These are phyloP conservation scores for Carterocephalus palaemon DNA, from an alignment of 2,888 invertebrate species.

Conservation along the genomic window DNA sequence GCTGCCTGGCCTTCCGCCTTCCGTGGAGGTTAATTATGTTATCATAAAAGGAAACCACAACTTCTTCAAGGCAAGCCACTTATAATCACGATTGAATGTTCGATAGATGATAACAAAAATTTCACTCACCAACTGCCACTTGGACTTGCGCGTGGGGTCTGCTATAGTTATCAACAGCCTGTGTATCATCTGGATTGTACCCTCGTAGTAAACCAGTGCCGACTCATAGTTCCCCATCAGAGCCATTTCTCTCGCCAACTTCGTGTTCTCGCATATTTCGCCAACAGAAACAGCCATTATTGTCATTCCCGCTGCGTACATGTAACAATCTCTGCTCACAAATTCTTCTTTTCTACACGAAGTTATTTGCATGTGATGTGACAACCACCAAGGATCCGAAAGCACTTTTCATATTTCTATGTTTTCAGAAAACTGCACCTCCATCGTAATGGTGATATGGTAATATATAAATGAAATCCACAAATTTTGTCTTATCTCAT, in stretches of 20 bases:
- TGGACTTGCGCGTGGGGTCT: slow-evolving; percentile 89
- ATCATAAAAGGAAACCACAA: slow-evolving; percentile 67
- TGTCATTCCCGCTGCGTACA: slow-evolving; percentile 82
- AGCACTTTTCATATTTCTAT: slow-evolving; percentile 60
- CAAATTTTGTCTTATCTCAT: slow-evolving; percentile 45
- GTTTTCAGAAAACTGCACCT: slow-evolving; percentile 42
- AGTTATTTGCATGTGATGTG: slow-evolving; percentile 61
- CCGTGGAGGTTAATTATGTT: slow-evolving; percentile 62
- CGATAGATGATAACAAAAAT: slow-evolving; percentile 30
- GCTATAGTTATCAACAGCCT: slow-evolving; percentile 88
- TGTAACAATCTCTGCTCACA: slow-evolving; percentile 61
- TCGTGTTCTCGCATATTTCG: slow-evolving; percentile 96
- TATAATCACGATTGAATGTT: slow-evolving; percentile 35
- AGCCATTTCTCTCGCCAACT: slow-evolving; percentile 96
- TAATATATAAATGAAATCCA: neutral
- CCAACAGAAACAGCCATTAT: slow-evolving; percentile 93
- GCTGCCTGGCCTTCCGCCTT: slow-evolving; percentile 62
- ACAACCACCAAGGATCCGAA: slow-evolving; percentile 51
- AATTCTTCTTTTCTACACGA: slow-evolving; percentile 40
- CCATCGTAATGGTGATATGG: slow-evolving; percentile 34
- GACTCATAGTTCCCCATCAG: slow-evolving; percentile 97
- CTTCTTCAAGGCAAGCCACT: slow-evolving; percentile 60
- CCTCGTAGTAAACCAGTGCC: slow-evolving; percentile 95
- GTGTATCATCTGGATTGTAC: slow-evolving; percentile 94
- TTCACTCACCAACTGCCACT: slow-evolving; percentile 90